Evolutionary conservation across 2,888 invertebrate genomes (phyloP), one percentile per base, ranked within the genome.

Genomic region (Tuberolachnus salignus): DNA sequence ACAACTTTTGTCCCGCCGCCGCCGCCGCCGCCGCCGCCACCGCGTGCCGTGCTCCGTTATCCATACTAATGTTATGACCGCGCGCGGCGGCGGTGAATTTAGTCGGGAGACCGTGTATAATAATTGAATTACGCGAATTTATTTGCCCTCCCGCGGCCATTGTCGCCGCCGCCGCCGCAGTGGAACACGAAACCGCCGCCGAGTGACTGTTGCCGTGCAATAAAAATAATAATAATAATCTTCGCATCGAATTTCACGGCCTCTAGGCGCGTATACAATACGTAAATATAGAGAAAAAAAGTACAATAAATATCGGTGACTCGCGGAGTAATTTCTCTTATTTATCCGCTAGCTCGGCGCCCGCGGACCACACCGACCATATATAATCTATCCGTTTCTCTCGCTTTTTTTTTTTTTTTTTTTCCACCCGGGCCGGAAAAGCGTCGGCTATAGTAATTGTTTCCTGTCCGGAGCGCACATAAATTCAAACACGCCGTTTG

Each of bases 21-120:
- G 34, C 46, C 53, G 19, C 59, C n/a, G n/a, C 44, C 26, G n/a
- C 42, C 55, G 14, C 34, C 57, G 34, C 46, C 53, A n/a, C n/a
- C n/a, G n/a, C n/a, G 11, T n/a, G 71, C 46, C n/a, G 42, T 4
- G 74, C 46, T n/a, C 46, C 11, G 75, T 66, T 66, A 66, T 69
- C 78, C 78, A 78, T 78, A 78, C 67, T 78, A 78, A 78, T 78
- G 34, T 69, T 16, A 21, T 42, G 49, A 57, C 66, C 26, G 21
- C 21, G 21, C 21, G 21, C 34, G 14, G 21, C 19, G 53, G 55
- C 8, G 16, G 49, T 3, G 66, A 14, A 59, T 67, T 49, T 61
- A 3, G 19, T 21, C 21, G 63, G n/a, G 23, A 19, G 21, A n/a
- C 10, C 34, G 34, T 49, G 46, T 57, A 59, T 59, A 51, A 61